phyloP scores from a whole-genome alignment of 1,140 invertebrate genomes.

The Coptotermes formosanus region DNA sequence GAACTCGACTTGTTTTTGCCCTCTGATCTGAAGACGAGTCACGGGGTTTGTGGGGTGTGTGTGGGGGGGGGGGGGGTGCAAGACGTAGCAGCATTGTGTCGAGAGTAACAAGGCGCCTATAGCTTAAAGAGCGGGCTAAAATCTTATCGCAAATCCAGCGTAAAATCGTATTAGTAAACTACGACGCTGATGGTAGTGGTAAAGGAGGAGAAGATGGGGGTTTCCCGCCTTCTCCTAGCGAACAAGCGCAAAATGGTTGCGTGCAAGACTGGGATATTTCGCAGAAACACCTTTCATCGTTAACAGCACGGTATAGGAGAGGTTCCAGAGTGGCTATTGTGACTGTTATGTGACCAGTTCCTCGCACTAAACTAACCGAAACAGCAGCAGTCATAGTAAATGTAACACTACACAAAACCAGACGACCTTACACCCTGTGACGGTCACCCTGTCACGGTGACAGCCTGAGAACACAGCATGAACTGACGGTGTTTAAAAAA shows the following conservation, averaged over 20 bases:
- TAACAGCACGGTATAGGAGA: too few relatives aligned
- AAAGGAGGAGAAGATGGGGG: slow-evolving; percentile 17
- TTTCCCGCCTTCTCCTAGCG: not conserved
- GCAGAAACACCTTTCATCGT: not conserved
- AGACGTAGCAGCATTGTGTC: slow-evolving; percentile 3
- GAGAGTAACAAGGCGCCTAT: slow-evolving; percentile 28
- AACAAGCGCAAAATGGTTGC: not conserved
- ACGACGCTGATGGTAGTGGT: slow-evolving; percentile 21
- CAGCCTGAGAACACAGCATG: too few relatives aligned
- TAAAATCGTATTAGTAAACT: slow-evolving; percentile 52
- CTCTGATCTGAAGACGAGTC: slow-evolving; percentile 49
- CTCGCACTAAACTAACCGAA: too few relatives aligned
- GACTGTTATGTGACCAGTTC: too few relatives aligned
- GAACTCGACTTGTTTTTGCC: slow-evolving; percentile 50
- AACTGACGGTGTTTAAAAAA: too few relatives aligned
- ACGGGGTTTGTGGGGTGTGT: slow-evolving; percentile 39
- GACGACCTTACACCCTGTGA: too few relatives aligned
- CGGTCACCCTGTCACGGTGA: too few relatives aligned
- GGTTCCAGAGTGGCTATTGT: too few relatives aligned
- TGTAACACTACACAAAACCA: too few relatives aligned
- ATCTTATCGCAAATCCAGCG: slow-evolving; percentile 47
- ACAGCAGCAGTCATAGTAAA: too few relatives aligned
- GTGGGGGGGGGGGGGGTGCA: slow-evolving; percentile 25
- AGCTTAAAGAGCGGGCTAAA: slow-evolving; percentile 33
- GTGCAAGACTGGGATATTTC: not conserved